phyloP scores from a whole-genome alignment of 2,888 invertebrate genomes.

The Rhimphoctona megacephalus region DNA sequence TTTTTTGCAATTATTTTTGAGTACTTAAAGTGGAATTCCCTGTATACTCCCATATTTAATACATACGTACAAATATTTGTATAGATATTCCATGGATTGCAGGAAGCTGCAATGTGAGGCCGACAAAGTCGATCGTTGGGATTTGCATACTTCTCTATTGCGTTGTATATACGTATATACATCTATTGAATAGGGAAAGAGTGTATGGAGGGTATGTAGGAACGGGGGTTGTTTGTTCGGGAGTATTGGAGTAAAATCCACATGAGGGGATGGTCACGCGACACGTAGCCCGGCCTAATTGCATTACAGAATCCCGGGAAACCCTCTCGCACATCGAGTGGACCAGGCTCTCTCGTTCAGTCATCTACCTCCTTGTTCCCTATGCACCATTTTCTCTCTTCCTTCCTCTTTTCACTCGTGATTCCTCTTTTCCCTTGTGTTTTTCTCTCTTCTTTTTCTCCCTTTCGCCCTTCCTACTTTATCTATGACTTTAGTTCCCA shows the following conservation, averaged over 20 bases:
- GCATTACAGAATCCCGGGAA: slow-evolving; percentile 69
- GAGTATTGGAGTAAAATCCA: slow-evolving; percentile 66
- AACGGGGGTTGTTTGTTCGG: slow-evolving; percentile 19
- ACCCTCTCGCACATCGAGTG: slow-evolving; percentile 42
- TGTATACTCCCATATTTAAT: neutral
- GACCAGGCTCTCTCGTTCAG: neutral
- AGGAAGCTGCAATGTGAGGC: slow-evolving; percentile 59
- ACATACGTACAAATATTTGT: neutral
- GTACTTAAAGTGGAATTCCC: neutral
- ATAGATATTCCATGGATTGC: neutral
- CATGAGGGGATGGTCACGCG: slow-evolving; percentile 63
- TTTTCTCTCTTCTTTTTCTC: neutral
- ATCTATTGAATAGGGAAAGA: neutral
- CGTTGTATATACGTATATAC: neutral
- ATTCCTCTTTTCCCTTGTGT: neutral
- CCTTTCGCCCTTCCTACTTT: neutral
- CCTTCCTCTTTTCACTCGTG: slow-evolving; percentile 25
- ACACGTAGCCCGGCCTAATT: slow-evolving; percentile 70
- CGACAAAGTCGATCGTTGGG: slow-evolving; percentile 65
- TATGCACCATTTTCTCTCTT: slow-evolving; percentile 12
- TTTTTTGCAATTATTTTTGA: neutral
- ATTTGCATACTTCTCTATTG: slow-evolving; percentile 69
- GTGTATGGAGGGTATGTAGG: neutral
- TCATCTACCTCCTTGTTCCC: slow-evolving; percentile 40
- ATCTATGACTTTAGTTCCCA: neutral